Conservation (phyloP, 2,797 vertebrate genomes). For the Sebastes paucispinis region DNA sequence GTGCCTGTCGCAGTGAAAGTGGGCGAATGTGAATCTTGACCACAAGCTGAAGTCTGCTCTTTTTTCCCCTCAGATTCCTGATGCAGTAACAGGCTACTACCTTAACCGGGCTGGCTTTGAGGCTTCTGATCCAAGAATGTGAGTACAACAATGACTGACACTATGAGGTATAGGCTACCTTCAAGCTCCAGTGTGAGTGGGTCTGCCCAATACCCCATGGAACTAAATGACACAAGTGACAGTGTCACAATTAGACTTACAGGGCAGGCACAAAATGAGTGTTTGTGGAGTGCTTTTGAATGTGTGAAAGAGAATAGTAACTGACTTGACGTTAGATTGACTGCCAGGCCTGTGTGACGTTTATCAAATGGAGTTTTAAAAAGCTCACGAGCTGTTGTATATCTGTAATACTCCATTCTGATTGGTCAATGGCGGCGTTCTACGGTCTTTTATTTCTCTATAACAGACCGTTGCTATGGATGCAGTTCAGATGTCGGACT, state of each 20-base stretch:
- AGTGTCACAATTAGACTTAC: background rate
- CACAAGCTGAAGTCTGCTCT: background rate
- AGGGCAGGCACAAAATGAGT: background rate
- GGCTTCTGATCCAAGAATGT: conserved; percentile 97
- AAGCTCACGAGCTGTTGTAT: background rate
- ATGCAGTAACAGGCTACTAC: conserved; percentile 98
- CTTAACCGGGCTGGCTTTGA: conserved; percentile 97
- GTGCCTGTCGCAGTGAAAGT: background rate
- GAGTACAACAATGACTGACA: conserved; percentile 66
- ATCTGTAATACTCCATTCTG: background rate
- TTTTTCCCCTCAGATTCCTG: conserved; percentile 87
- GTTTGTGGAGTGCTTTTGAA: background rate
- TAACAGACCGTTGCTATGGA: too few species aligned
- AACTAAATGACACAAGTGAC: background rate
- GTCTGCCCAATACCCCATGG: rapidly evolving
- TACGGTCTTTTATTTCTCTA: too few species aligned
- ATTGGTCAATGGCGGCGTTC: too few species aligned
- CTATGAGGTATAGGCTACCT: background rate
- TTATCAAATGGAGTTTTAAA: background rate
- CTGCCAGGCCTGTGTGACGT: background rate
- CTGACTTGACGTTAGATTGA: background rate
- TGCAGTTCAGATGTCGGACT: too few species aligned
- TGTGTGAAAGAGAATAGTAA: background rate
- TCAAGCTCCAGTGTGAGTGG: background rate
- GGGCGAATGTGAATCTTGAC: background rate